Conservation (phyloP, 2,888 invertebrate genomes). For the Crocallis elinguaria region DNA sequence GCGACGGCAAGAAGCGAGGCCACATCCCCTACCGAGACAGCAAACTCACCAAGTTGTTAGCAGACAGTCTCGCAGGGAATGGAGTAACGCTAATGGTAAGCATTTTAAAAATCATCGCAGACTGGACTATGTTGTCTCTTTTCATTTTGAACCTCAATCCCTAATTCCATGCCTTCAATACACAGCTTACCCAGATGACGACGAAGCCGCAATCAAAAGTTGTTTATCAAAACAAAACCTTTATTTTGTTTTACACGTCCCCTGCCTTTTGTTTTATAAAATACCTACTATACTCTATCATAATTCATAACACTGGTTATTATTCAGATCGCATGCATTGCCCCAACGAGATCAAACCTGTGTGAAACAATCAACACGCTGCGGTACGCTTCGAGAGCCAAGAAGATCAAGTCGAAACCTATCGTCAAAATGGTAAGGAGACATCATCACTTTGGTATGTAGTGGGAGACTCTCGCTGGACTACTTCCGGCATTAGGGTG, state of each 20-base stretch:
- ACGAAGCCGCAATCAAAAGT: too few relatives aligned
- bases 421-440: conserved; percentile 94
- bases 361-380: conserved; percentile 96
- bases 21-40: conserved; percentile 98
- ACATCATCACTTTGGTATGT: too few relatives aligned
- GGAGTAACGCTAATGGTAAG: conserved; percentile 96
- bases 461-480: too few relatives aligned
- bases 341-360: conserved; percentile 93
- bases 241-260: too few relatives aligned
- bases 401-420: conserved; percentile 96
- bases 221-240: too few relatives aligned
- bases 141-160: too few relatives aligned
- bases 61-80: conserved; percentile 96
- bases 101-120: too few relatives aligned
- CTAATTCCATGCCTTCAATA: too few relatives aligned
- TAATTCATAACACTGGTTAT: conserved; percentile 9
- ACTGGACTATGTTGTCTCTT: too few relatives aligned
- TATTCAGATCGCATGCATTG: conserved; percentile 97
- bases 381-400: conserved; percentile 96
- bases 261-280: too few relatives aligned
- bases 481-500: too few relatives aligned
- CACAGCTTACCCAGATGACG: too few relatives aligned
- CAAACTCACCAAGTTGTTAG: conserved; percentile 95
- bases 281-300: not conserved
- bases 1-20: conserved; percentile 91